Evolutionary conservation across 2,888 invertebrate genomes (phyloP).

Genomic region (Seladonia tumulorum): DNA sequence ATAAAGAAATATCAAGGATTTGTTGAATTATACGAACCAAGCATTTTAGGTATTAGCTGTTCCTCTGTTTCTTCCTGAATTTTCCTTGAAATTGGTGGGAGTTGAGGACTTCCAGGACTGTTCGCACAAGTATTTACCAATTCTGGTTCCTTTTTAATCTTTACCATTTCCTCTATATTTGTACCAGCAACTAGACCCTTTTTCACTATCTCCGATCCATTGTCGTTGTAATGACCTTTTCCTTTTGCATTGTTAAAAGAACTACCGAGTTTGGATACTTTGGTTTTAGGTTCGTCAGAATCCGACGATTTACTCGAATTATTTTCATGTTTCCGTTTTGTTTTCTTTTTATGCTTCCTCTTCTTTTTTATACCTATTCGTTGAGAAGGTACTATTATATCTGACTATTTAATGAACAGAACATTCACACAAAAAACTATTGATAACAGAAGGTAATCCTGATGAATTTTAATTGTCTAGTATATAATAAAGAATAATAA

Average conservation of each 20-base stretch:
- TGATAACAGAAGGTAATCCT: conserved; percentile 51
- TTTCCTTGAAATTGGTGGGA: conserved; percentile 82
- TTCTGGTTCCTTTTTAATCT: conserved; percentile 30
- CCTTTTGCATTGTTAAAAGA: conserved; percentile 15
- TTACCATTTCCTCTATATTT: conserved; percentile 28
- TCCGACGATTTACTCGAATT: conserved; percentile 72
- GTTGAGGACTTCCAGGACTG: conserved; percentile 67
- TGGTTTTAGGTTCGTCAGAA: conserved; percentile 68
- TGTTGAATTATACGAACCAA: conserved; percentile 72
- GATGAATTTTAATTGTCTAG: background rate
- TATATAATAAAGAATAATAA: background rate
- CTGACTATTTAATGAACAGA: background rate
- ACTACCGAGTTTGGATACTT: conserved; percentile 53
- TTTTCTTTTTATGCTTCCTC: conserved; percentile 81
- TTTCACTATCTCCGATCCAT: conserved; percentile 12
- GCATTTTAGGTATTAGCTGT: conserved; percentile 76
- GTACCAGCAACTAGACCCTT: background rate
- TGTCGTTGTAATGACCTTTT: conserved; percentile 24
- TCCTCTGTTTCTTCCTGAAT: conserved; percentile 84
- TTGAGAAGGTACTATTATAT: background rate
- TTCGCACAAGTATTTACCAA: conserved; percentile 14
- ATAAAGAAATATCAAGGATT: background rate
- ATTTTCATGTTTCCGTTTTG: conserved; percentile 79
- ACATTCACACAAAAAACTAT: conserved; percentile 56
- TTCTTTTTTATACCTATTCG: conserved; percentile 76